Conservation (phyloP, 2,888 invertebrate genomes). For the Sphaerophoria rueppellii region DNA sequence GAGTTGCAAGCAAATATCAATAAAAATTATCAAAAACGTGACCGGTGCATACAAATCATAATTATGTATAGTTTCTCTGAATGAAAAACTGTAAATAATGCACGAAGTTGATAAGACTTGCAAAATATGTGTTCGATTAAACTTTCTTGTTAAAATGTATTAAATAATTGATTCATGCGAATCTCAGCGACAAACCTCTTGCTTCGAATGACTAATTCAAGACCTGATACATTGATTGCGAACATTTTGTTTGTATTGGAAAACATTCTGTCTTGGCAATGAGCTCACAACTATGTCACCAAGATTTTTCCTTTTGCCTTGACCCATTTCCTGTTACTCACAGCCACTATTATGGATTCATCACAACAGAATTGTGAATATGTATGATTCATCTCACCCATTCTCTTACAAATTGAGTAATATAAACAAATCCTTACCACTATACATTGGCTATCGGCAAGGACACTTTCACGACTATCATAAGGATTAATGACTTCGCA, state of each 20-base stretch:
- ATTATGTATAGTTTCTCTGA: neutral
- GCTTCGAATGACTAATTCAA: neutral
- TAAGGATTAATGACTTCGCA: slow-evolving; percentile 89
- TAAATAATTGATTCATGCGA: neutral
- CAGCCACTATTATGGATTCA: neutral
- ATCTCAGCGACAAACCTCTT: neutral
- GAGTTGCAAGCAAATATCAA: neutral
- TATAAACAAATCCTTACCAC: slow-evolving; percentile 76
- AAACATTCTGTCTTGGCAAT: neutral
- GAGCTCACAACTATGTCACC: neutral
- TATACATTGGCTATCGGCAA: slow-evolving; percentile 87
- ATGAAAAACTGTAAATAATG: neutral
- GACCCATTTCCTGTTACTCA: slow-evolving; percentile 29
- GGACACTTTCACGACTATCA: slow-evolving; percentile 85
- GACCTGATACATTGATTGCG: neutral
- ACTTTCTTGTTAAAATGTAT: neutral
- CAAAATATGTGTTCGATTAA: neutral
- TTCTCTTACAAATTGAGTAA: neutral
- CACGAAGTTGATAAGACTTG: neutral
- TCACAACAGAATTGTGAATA: neutral
- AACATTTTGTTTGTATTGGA: neutral
- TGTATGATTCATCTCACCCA: neutral
- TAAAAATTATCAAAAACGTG: neutral
- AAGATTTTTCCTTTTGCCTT: slow-evolving; percentile 7
- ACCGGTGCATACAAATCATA: slow-evolving; percentile 2